Evolutionary conservation across 2,797 vertebrate species (phyloP).

Genomic region (Leucoraja ocellata): DNA sequence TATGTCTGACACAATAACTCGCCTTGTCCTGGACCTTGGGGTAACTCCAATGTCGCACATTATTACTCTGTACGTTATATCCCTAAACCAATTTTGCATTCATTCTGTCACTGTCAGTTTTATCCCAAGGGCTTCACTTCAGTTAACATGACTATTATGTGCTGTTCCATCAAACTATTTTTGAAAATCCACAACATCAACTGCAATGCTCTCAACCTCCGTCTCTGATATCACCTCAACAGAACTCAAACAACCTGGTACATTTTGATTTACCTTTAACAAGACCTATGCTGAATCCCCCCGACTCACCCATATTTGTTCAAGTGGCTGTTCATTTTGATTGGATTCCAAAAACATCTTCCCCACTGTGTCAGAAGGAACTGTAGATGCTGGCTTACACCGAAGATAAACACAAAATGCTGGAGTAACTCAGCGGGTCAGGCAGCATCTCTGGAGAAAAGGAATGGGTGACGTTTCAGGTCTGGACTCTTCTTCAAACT

Average conservation of each 20-base stretch:
- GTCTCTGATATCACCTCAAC: background rate
- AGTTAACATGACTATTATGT: background rate
- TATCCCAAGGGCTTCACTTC: background rate
- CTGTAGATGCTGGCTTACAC: no score
- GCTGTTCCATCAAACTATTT: background rate
- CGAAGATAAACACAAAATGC: no score
- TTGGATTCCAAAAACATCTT: background rate
- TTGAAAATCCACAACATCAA: background rate
- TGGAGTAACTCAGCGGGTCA: no score
- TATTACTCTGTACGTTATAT: background rate
- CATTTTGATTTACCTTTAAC: background rate
- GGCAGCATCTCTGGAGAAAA: no score
- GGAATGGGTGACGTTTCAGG: no score
- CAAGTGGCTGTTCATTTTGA: background rate
- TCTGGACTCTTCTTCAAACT: no score
- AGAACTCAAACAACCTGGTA: background rate
- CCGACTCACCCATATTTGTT: background rate
- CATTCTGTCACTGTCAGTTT: background rate
- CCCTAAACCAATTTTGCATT: background rate
- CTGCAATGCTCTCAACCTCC: background rate
- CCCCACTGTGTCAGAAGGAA: background rate
- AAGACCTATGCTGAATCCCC: background rate
- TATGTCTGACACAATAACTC: background rate
- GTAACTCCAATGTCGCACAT: background rate
- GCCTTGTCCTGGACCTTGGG: background rate